Base-by-base conservation (phyloP, 1,140 invertebrate genomes). In the Diprion similis region DNA sequence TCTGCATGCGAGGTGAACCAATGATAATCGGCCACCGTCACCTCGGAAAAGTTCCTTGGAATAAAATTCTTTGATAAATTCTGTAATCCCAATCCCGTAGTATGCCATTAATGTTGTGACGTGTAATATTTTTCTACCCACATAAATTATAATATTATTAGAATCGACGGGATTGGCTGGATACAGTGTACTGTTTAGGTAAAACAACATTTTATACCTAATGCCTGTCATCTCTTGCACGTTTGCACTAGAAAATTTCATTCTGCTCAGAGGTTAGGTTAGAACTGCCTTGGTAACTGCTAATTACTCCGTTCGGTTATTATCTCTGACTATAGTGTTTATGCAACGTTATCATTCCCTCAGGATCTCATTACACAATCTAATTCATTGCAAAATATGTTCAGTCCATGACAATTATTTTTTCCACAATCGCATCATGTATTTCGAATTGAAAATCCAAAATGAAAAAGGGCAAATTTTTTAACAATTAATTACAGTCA, bases 21-120 rank as follows among this genome's bases (percentile, higher is more conserved):
- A 68, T 68, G 37, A 68, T 45, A 68, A 68, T 45, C 66, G 37
- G 66, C 66, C 66, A 68, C 18, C 66, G 66, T 68, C 66, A 68
- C 66, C 17, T 18, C 37, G 18, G 66, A 13, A 13, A 68, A 68
- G 66, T 68, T 68, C 18, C 66, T 68, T 13, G 66, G 3, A 7
- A 18, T 11, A 13, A 13, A 68, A 68, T 68, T 45, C 19, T 68
- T 68, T 18, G 1, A 68, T 17, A 19, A 19, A 68, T 68, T 18
- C 37, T n/a, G 8, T 13, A 68, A 15, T 15, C 11, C 19, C 66
- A 15, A 17, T 74, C 64, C 66, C 75, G 78, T 78, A 78, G 78
- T 78, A 79, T 83, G 78, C 78, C 78, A 81, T 85, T 82, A 79
- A 83, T 86, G 81, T 87, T 85, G 83, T 87, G 85, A 87, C 84